These are phyloP conservation scores for Gymnocypris eckloni DNA, from an alignment of 2,797 vertebrate genomes.

Conservation along the genomic window DNA sequence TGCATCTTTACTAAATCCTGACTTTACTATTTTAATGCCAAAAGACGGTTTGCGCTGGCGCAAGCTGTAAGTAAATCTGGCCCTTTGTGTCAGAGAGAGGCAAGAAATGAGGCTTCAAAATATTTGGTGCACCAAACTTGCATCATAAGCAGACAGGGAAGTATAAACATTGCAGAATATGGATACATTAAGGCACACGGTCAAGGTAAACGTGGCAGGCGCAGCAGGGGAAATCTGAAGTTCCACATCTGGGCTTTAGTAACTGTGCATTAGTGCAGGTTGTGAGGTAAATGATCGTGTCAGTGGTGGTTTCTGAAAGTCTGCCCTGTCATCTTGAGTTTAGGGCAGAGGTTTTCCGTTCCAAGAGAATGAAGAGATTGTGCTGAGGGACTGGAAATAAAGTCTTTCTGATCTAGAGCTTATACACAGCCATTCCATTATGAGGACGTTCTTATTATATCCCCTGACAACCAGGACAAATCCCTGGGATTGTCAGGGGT, in stretches of 20 bases:
- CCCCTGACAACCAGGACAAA: conserved; percentile 32
- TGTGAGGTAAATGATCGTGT: conserved; percentile 34
- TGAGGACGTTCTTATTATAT: conserved; percentile 19
- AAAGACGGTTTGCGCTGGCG: neutral
- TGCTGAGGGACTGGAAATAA: conserved; percentile 6
- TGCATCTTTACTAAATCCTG: neutral
- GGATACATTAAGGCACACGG: neutral
- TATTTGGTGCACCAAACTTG: neutral
- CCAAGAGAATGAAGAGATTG: conserved; percentile 21
- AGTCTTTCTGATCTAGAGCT: conserved; percentile 28
- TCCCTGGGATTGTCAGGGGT: conserved; percentile 5
- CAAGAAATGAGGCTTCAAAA: neutral
- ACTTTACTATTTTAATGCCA: neutral
- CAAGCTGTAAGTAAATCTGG: neutral
- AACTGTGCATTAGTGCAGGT: conserved; percentile 19
- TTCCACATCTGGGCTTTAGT: conserved; percentile 12
- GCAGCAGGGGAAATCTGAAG: neutral
- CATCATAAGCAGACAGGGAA: neutral
- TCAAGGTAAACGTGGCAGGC: neutral
- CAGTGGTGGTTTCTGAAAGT: conserved; percentile 28
- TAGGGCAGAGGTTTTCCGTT: conserved; percentile 1
- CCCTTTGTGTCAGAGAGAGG: neutral
- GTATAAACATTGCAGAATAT: neutral
- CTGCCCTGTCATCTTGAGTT: conserved; percentile 31
- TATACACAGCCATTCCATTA: conserved; percentile 25